Evolutionary conservation across 2,888 invertebrate species (phyloP), one percentile per base, ranked within the genome.

Genomic region (Serripes groenlandicus): DNA sequence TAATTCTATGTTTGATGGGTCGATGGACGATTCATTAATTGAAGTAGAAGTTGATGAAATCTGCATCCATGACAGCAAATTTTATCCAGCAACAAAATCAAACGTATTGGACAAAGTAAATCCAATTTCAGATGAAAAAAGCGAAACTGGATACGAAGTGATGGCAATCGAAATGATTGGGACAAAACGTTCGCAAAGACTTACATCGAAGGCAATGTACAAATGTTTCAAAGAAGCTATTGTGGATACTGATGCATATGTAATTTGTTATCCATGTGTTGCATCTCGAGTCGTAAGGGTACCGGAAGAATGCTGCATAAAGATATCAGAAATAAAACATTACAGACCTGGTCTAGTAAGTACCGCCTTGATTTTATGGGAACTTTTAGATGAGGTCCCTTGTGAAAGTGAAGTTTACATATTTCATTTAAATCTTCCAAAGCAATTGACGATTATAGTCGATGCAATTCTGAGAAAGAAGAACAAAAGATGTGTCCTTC

Each of bases 281-380:
- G 30, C 32, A 26, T 15, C 64, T n/a, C 15, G n/a, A n/a, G 26
- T 66, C 26, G 34, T 75, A 7, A 32, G n/a, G 11, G 42, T 75
- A 23, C 58, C 68, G 42, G 42, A 23, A 30, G 42, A 68, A 35
- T 75, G 75, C 28, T 37, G 30, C 34, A 58, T 72, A n/a, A 35
- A 23, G 5, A 3, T 60, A 0, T 30, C 37, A n/a, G 23, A 21
- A 34, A 32, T 56, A 18, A 7, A 26, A 26, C 2, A 21, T 11
- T 72, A 72, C 23, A 54, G 30, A 72, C 72, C 72, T 26, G 72
- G 72, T 7, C 35, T 72, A 15, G 11, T 72, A 0, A 72, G 7
- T 11, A 49, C 28, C 15, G 11, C 69, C 3, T 3, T 69, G 15
- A 52, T 69, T 28, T 37, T 69, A 21, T 69, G 69, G 49, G 69